Percentiles rank a stretch among this genome's conserved stretches.
Conservation (phyloP, 2,113 vertebrate species). For the Notothenia coriiceps region DNA sequence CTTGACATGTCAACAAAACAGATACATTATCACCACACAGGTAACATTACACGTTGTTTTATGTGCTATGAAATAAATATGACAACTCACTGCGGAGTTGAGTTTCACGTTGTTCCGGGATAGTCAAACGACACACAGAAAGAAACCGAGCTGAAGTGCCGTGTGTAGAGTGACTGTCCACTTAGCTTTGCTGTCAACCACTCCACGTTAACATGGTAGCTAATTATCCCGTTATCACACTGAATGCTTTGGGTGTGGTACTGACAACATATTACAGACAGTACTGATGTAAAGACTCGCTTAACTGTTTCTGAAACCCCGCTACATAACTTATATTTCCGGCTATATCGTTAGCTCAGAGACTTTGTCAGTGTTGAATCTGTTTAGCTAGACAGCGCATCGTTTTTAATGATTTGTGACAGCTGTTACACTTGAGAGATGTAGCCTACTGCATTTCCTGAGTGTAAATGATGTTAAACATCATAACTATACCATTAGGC, state of each 20-base stretch:
- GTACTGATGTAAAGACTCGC: not conserved
- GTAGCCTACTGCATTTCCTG: too few species aligned
- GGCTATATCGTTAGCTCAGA: constrained; percentile 21
- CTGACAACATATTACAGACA: not conserved
- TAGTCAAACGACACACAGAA: not conserved
- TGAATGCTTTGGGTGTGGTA: not conserved
- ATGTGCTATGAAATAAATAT: not conserved
- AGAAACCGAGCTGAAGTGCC: constrained; percentile 26
- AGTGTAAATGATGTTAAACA: not conserved
- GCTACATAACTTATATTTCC: not conserved
- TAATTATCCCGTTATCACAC: constrained; percentile 2
- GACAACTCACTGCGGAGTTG: not conserved
- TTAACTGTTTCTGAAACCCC: not conserved
- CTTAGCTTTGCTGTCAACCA: constrained; percentile 56
- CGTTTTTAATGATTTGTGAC: not conserved
- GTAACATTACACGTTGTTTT: constrained; percentile 61
- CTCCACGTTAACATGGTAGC: constrained; percentile 36
- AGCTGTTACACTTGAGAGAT: constrained; percentile 18
- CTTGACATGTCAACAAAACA: constrained; percentile 76
- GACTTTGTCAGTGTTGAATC: not conserved
- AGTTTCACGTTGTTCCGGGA: not conserved
- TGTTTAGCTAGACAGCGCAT: not conserved
- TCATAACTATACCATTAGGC: not conserved
- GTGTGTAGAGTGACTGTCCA: constrained; percentile 32
- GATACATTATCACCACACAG: constrained; percentile 64